Conservation (phyloP, 2,797 vertebrate genomes). For the Mus spretus region DNA sequence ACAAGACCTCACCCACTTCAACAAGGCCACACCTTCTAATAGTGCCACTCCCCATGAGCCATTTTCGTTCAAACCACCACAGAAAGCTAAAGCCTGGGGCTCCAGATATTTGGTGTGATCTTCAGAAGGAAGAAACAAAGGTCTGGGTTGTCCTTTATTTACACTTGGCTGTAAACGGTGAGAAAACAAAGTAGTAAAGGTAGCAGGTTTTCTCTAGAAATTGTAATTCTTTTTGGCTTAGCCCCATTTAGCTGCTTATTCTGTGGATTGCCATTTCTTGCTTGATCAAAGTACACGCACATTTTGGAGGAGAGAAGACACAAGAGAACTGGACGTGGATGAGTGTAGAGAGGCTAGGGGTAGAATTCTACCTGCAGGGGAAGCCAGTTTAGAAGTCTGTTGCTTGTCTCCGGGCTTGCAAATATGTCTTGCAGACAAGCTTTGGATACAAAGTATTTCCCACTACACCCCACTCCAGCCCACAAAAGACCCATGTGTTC, state of each 20-base stretch:
- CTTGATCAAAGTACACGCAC: not conserved
- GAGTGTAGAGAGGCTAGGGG: not conserved
- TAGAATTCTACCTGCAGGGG: not conserved
- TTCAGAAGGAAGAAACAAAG: not conserved
- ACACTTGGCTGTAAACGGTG: not conserved
- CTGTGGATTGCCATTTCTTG: not conserved
- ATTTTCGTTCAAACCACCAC: not conserved
- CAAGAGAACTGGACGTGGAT: not conserved
- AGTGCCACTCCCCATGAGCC: not conserved
- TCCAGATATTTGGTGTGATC: not conserved
- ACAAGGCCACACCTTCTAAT: not conserved
- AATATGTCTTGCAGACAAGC: not conserved
- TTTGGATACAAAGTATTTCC: not conserved
- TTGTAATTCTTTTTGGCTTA: not conserved
- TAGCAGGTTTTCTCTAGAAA: constrained; percentile 3
- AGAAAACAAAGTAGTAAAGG: not conserved
- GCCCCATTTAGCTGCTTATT: not conserved
- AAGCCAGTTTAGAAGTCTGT: not conserved
- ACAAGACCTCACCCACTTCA: not conserved
- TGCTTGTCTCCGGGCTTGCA: not conserved
- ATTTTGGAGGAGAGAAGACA: not conserved
- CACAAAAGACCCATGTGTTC: not conserved
- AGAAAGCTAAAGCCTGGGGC: not conserved
- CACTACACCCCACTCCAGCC: not conserved
- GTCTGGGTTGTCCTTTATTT: not conserved